Evolutionary conservation across 2,797 vertebrate genomes (phyloP).

Genomic region (Ataeniobius toweri): DNA sequence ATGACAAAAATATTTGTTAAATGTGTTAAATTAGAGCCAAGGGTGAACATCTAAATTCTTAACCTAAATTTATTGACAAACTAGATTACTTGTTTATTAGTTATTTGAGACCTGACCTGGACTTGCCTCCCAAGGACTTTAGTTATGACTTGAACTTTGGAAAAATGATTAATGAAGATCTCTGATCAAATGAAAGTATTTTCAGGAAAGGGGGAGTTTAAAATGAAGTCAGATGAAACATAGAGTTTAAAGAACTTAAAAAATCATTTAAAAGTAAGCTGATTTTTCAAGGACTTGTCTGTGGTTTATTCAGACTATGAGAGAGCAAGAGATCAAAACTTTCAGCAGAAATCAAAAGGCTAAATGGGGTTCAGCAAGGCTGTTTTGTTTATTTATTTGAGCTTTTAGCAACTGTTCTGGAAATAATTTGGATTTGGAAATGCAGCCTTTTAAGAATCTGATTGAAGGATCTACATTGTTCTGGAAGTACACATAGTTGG

Average conservation of each 20-base stretch:
- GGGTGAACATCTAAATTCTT: not conserved
- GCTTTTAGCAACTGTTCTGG: too few species aligned
- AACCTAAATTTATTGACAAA: not conserved
- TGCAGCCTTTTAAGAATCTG: too few species aligned
- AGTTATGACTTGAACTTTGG: not conserved
- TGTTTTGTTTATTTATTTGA: too few species aligned
- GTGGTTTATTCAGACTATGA: not conserved
- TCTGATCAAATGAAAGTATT: not conserved
- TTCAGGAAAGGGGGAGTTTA: not conserved
- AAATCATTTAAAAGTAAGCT: not conserved
- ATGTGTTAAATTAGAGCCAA: not conserved
- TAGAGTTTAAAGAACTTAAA: not conserved
- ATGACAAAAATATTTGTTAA: not conserved
- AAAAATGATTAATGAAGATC: not conserved
- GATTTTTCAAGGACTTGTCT: not conserved
- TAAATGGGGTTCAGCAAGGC: too few species aligned
- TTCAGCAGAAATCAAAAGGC: too few species aligned
- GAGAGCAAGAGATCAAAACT: not conserved
- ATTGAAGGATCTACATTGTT: too few species aligned
- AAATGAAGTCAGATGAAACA: not conserved
- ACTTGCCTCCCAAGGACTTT: not conserved
- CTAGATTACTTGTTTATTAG: not conserved
- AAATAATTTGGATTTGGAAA: too few species aligned
- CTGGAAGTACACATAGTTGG: too few species aligned
- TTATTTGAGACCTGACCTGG: not conserved